Percentiles rank a stretch among this genome's conserved stretches.
Evolutionary conservation across 1,140 invertebrate species (phyloP).

Genomic region (Drosophila orena): DNA sequence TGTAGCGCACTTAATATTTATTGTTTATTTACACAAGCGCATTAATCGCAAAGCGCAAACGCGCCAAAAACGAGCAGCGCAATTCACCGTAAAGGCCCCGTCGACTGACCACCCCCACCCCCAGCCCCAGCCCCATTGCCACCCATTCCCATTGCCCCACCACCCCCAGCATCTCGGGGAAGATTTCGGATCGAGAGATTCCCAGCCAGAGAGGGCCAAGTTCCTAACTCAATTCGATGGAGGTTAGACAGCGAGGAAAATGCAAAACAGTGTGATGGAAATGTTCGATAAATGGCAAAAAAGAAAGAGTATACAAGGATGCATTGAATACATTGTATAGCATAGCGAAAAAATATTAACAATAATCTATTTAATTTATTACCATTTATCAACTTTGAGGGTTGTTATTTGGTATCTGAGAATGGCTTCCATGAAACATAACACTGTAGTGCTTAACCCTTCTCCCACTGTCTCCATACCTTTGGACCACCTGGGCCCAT

Average conservation of each 20-base stretch:
- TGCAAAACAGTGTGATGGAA: conserved; percentile 33
- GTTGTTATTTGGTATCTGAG: neutral
- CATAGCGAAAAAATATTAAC: too few relatives aligned
- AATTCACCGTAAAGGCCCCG: conserved; percentile 63
- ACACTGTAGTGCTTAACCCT: neutral
- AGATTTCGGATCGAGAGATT: conserved; percentile 20
- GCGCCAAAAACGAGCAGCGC: conserved; percentile 75
- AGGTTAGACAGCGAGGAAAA: conserved; percentile 22
- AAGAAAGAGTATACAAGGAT: neutral
- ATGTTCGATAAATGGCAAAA: neutral
- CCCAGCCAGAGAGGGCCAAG: conserved; percentile 16
- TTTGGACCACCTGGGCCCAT: conserved; percentile 16
- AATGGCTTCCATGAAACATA: neutral
- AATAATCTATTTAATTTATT: neutral
- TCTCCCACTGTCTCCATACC: conserved; percentile 27
- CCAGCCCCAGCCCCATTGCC: neutral
- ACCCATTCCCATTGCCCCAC: neutral
- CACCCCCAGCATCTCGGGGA: conserved; percentile 5
- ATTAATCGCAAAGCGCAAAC: conserved; percentile 80
- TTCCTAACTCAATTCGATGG: conserved; percentile 29
- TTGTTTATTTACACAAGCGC: conserved; percentile 83
- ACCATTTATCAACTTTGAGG: too few relatives aligned
- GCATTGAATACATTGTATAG: neutral
- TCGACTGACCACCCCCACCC: conserved; percentile 12
- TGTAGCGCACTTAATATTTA: conserved; percentile 81